Conservation (phyloP, 2,797 vertebrate genomes). For the Artibeus lituratus region DNA sequence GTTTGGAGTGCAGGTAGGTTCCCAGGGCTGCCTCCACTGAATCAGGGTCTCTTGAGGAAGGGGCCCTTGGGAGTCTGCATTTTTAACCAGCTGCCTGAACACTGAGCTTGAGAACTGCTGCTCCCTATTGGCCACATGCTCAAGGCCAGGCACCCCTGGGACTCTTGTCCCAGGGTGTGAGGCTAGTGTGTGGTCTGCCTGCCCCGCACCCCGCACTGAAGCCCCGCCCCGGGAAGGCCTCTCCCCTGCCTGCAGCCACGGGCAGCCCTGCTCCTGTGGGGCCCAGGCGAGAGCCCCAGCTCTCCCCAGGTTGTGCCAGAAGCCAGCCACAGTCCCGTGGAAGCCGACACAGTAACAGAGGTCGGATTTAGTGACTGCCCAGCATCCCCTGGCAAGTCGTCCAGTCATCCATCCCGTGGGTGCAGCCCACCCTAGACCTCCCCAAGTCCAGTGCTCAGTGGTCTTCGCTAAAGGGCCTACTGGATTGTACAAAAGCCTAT, state of each 20-base stretch:
- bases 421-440: constrained; percentile 48
- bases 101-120: background rate
- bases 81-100: background rate
- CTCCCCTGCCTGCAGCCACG: background rate
- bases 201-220: background rate
- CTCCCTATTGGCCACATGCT: background rate
- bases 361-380: background rate
- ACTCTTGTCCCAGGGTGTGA: background rate
- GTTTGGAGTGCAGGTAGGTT: constrained; percentile 7
- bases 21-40: background rate
- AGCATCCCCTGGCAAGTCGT: background rate
- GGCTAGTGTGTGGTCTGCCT: background rate
- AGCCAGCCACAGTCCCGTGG: background rate
- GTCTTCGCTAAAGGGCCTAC: constrained; percentile 68
- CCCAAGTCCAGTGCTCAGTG: constrained; percentile 68
- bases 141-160: background rate
- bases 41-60: background rate
- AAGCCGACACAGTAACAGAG: background rate
- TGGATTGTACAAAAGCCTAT: constrained; percentile 63
- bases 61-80: background rate
- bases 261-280: background rate
- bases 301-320: background rate
- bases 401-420: constrained; percentile 24
- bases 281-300: background rate
- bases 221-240: background rate